These are phyloP conservation scores for Protosalanx chinensis DNA, from an alignment of 2,797 vertebrate species.

Conservation along the genomic window DNA sequence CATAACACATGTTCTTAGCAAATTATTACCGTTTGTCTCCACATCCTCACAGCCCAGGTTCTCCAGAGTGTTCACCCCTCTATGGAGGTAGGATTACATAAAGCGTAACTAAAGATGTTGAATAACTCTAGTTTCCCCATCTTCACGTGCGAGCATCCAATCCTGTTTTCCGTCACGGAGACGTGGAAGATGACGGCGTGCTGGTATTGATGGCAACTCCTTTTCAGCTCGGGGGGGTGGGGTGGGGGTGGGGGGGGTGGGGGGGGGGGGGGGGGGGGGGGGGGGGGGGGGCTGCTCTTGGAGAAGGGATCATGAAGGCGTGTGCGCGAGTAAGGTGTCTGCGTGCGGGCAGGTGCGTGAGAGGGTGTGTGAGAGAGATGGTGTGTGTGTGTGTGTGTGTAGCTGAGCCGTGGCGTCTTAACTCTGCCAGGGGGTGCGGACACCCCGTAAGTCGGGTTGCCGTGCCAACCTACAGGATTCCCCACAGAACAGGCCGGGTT, in stretches of 20 bases:
- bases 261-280: constrained; percentile 11
- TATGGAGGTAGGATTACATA: background rate
- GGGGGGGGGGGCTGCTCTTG: constrained; percentile 46
- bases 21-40: no score
- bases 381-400: constrained; percentile 49
- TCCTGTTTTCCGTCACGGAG: background rate
- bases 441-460: constrained; percentile 60
- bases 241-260: no score
- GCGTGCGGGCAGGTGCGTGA: background rate
- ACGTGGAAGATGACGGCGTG: constrained; percentile 35
- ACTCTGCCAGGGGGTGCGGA: constrained; percentile 71
- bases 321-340: constrained; percentile 16
- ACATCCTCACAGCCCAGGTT: no score
- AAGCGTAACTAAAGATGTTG: background rate
- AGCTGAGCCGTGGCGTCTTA: constrained; percentile 58
- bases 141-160: background rate
- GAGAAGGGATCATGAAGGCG: constrained; percentile 57
- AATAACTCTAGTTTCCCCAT: background rate
- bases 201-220: constrained; percentile 45
- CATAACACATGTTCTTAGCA: no score
- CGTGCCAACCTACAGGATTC: constrained; percentile 62
- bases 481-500: constrained; percentile 58
- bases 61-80: no score
- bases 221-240: constrained; percentile 56
- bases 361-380: constrained; percentile 25